These are phyloP conservation scores for Sylvia borin DNA, from an alignment of 2,797 vertebrate species.

Conservation along the genomic window DNA sequence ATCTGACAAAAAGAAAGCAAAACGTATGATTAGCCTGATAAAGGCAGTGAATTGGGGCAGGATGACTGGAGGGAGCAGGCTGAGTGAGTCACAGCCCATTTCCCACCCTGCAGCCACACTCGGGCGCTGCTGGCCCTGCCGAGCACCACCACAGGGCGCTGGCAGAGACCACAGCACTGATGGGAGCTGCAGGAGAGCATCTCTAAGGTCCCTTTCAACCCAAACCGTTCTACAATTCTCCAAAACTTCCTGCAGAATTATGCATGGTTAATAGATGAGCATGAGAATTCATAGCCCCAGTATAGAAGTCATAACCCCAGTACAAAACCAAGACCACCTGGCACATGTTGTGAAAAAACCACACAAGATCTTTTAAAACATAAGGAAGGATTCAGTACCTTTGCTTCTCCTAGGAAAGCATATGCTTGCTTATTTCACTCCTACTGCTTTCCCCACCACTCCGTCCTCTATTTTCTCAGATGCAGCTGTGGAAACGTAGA, in stretches of 20 bases:
- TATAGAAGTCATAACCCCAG: background rate
- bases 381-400: background rate
- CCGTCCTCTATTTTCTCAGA: background rate
- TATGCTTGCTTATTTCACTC: background rate
- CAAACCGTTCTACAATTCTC: background rate
- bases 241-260: background rate
- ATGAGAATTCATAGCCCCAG: background rate
- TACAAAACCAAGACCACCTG: background rate
- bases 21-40: background rate
- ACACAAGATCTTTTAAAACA: background rate
- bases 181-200: fast-evolving
- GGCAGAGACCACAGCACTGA: background rate
- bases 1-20: background rate
- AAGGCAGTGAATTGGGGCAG: background rate
- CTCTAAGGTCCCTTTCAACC: too few species aligned
- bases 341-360: background rate
- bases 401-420: background rate
- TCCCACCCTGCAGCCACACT: fast-evolving
- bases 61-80: background rate
- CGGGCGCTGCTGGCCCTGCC: fast-evolving
- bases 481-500: background rate
- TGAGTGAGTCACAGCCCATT: background rate
- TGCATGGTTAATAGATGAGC: background rate
- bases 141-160: background rate
- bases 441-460: background rate